phyloP scores from a whole-genome alignment of 2,113 vertebrate genomes.

The Hippocampus guttulatus region DNA sequence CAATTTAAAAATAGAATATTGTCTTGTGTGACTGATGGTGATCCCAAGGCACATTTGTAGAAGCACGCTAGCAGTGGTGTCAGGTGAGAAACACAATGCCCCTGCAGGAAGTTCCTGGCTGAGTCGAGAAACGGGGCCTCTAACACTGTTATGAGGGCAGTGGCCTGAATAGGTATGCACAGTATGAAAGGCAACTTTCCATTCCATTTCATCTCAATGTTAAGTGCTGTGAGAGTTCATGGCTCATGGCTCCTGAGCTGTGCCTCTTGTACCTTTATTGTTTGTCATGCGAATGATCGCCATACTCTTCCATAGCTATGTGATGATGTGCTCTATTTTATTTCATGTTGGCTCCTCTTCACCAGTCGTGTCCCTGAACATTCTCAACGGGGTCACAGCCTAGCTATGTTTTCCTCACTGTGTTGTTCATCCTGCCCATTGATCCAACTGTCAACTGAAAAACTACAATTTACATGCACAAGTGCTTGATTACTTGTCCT shows the following conservation, averaged over 20 bases:
- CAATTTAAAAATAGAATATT: neutral
- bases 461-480: neutral
- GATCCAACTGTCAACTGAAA: slow-evolving; percentile 10
- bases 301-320: neutral
- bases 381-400: slow-evolving; percentile 19
- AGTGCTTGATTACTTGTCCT: neutral
- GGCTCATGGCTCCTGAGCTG: slow-evolving; percentile 20
- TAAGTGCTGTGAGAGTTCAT: slow-evolving; percentile 38
- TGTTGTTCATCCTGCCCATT: slow-evolving; percentile 3
- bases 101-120: slow-evolving; percentile 23
- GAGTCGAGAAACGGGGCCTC: slow-evolving; percentile 38
- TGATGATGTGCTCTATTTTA: neutral
- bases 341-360: slow-evolving; percentile 2
- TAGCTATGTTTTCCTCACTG: neutral
- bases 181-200: slow-evolving; percentile 53
- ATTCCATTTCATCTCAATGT: slow-evolving; percentile 51
- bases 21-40: neutral
- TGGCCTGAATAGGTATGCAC: slow-evolving; percentile 47
- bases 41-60: slow-evolving; percentile 5
- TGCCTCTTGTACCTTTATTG: slow-evolving; percentile 17
- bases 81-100: slow-evolving; percentile 48
- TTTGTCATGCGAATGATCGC: neutral
- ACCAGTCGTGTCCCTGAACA: slow-evolving; percentile 25
- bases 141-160: slow-evolving; percentile 42
- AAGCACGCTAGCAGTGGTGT: slow-evolving; percentile 21